Percentiles rank a stretch among this genome's conserved stretches.
Conservation (phyloP, 2,888 invertebrate species). For the Cerastis leucographa region DNA sequence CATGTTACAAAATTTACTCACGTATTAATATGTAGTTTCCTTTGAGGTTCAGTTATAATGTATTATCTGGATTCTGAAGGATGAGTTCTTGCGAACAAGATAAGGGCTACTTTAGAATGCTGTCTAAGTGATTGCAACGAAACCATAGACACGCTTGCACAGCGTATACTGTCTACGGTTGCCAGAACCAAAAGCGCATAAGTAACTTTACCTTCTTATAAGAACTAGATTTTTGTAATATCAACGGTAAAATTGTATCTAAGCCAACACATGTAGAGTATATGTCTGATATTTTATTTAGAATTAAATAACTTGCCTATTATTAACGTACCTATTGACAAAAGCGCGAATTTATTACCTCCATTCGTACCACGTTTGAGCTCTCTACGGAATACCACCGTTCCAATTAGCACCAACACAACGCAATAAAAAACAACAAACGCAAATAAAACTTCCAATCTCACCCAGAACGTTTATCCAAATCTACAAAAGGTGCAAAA, state of each 20-base stretch:
- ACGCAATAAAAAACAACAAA: slow-evolving; percentile 48
- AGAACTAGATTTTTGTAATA: background rate
- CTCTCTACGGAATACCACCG: slow-evolving; percentile 29
- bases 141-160: background rate
- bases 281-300: background rate
- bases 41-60: slow-evolving; percentile 18
- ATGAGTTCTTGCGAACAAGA: background rate
- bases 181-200: background rate
- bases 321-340: background rate
- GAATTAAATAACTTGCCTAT: background rate
- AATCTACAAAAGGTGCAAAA: slow-evolving; percentile 58
- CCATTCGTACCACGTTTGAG: background rate
- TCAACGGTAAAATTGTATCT: background rate
- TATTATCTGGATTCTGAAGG: slow-evolving; percentile 8
- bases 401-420: slow-evolving; percentile 55
- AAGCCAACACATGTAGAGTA: background rate
- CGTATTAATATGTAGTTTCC: slow-evolving; percentile 38
- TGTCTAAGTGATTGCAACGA: background rate
- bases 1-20: slow-evolving; percentile 32
- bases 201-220: background rate
- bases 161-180: background rate
- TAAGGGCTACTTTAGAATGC: background rate
- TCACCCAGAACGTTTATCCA: slow-evolving; percentile 42
- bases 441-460: slow-evolving; percentile 54
- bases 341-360: slow-evolving; percentile 14